Percentiles rank a stretch among this genome's conserved stretches.
phyloP scores from a whole-genome alignment of 2,888 invertebrate genomes.

The Dolomedes plantarius region DNA sequence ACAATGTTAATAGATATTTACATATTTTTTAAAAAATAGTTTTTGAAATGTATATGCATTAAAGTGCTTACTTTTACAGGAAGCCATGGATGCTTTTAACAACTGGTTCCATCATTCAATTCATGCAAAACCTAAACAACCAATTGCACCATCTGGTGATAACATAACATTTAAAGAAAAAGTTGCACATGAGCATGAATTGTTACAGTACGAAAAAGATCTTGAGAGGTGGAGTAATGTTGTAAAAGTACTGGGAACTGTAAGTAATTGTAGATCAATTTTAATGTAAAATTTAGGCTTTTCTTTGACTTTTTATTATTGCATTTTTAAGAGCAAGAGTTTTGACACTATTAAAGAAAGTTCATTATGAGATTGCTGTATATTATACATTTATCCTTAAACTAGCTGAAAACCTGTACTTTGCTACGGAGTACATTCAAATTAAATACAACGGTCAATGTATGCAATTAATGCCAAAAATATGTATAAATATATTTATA shows the following conservation, averaged over 20 bases:
- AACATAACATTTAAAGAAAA: constrained; percentile 86
- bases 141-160: constrained; percentile 73
- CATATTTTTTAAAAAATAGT: too few species aligned
- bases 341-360: background rate
- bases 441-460: too few species aligned
- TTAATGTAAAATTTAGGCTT: too few species aligned
- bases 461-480: too few species aligned
- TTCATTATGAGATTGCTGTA: too few species aligned
- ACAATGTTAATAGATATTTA: too few species aligned
- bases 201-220: constrained; percentile 87
- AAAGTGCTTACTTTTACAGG: too few species aligned
- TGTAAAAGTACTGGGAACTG: constrained; percentile 77
- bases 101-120: constrained; percentile 92
- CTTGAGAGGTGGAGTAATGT: constrained; percentile 80
- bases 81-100: constrained; percentile 90
- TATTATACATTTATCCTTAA: too few species aligned
- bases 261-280: constrained; percentile 83
- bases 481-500: too few species aligned
- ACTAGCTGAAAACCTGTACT: too few species aligned
- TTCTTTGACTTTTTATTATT: background rate
- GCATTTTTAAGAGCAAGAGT: background rate
- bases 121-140: constrained; percentile 83
- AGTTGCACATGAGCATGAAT: constrained; percentile 90
- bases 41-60: too few species aligned
- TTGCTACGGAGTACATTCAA: too few species aligned